Percentiles rank a stretch among this genome's conserved stretches.
phyloP scores from a whole-genome alignment of 2,797 vertebrate genomes.

The Cuniculus paca region DNA sequence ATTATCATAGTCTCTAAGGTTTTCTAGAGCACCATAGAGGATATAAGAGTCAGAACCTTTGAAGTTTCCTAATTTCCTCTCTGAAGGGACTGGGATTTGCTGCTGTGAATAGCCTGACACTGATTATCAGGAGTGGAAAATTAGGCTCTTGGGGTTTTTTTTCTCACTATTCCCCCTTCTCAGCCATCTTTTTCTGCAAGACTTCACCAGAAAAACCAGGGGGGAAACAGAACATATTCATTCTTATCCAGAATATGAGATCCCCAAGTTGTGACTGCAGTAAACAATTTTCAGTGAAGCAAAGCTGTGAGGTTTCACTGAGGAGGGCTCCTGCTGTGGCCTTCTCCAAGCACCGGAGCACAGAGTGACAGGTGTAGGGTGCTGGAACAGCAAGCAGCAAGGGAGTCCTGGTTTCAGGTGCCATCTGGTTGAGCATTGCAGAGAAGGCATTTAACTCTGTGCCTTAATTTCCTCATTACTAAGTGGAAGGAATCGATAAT shows the following conservation, averaged over 20 bases:
- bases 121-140: not conserved
- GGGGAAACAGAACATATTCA: not conserved
- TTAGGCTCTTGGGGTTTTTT: not conserved
- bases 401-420: too few species aligned
- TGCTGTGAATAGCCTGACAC: not conserved
- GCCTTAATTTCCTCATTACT: not conserved
- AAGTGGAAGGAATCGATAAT: not conserved
- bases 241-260: not conserved
- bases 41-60: not conserved
- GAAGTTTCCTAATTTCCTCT: not conserved
- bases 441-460: too few species aligned
- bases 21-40: not conserved
- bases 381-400: rapidly evolving
- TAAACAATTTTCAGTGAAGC: not conserved
- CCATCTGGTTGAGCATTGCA: not conserved
- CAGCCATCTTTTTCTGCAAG: not conserved
- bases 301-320: too few species aligned
- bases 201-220: not conserved
- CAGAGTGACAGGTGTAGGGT: rapidly evolving
- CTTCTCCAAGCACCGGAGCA: not conserved
- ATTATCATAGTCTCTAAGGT: not conserved
- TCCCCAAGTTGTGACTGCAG: not conserved
- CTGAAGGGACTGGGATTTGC: not conserved
- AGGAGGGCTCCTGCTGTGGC: not conserved
- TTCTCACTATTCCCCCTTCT: not conserved